Base-by-base conservation (phyloP, 2,113 vertebrate genomes). In the Caracal caracal region DNA sequence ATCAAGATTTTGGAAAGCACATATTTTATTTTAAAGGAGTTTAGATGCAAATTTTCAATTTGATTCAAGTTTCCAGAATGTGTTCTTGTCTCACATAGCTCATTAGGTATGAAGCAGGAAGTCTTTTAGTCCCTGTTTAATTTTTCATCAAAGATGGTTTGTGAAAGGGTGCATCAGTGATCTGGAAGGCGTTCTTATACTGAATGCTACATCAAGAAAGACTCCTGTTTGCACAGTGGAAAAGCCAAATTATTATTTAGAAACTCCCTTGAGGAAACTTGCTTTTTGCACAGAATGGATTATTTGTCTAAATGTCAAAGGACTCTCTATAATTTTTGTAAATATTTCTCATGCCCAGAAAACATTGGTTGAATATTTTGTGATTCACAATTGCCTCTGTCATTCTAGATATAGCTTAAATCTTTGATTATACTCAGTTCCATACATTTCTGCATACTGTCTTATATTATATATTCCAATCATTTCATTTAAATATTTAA, bases 61-160 rank as follows among this genome's bases (percentile, higher is more conserved):
- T 28, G 91, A 65, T 43, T 95, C 82, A 59, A 3, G 3, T 86
- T 76, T 94, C 61, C 81, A 79, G n/a, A 71, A 71, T 68, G 61
- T 71, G 63, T 79, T 86, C 49, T 83, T 91, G 17, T 63, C 73
- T 85, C 73, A 47, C 40, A 76, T 47, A 30, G 90, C 51, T 96
- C 65, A 76, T 95, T 89, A 97, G 79, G 61, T 59, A 28, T 87
- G 61, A 95, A 88, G 81, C 78, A 94, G 97, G 93, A 95, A 95
- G 88, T 90, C 93, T 97, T 95, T 94, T 68, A 79, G 51, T 68
- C 33, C 78, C 91, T 96, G 84, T 96, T 97, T 95, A 96, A 97
- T 97, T 96, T 96, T 97, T 97, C 96, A 97, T 97, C 96, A 94
- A 96, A 97, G 95, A 65, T 63, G 28, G 22, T 43, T 91, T 3